These are phyloP conservation scores for Nerophis lumbriciformis DNA, from an alignment of 2,113 vertebrate species.

Conservation along the genomic window DNA sequence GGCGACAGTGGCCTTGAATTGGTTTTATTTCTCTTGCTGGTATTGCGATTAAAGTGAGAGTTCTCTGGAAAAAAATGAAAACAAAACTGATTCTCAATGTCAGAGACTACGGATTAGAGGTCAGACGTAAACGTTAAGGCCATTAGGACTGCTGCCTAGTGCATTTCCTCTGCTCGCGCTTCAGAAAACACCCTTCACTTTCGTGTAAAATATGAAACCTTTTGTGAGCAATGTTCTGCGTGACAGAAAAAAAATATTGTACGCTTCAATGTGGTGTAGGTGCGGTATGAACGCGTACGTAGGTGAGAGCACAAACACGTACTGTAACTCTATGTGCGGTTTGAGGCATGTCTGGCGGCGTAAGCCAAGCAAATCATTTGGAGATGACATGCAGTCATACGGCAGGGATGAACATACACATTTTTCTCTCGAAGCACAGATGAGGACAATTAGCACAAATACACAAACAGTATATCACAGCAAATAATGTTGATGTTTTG, in stretches of 20 bases:
- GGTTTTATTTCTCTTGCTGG: slow-evolving; percentile 6
- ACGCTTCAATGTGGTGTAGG: slow-evolving; percentile 10
- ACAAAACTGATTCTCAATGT: slow-evolving; percentile 20
- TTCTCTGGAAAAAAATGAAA: slow-evolving; percentile 4
- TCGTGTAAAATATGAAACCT: slow-evolving; percentile 28
- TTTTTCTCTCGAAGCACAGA: background rate
- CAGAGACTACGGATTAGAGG: slow-evolving; percentile 26
- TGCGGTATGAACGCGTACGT: slow-evolving; percentile 3
- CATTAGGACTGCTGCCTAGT: slow-evolving; percentile 7
- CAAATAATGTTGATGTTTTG: background rate
- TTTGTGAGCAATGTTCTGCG: slow-evolving; percentile 21
- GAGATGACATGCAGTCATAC: background rate
- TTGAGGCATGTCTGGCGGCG: slow-evolving; percentile 25
- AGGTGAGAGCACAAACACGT: slow-evolving; percentile 10
- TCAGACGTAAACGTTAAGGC: slow-evolving; percentile 18
- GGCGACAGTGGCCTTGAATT: slow-evolving; percentile 16
- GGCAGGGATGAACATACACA: background rate
- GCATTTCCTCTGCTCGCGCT: slow-evolving; percentile 13
- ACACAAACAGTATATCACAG: background rate
- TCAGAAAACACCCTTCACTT: slow-evolving; percentile 24
- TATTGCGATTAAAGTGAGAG: slow-evolving; percentile 12
- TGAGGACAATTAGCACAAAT: background rate
- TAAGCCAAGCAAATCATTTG: slow-evolving; percentile 12
- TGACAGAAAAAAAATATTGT: slow-evolving; percentile 7
- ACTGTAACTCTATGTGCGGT: slow-evolving; percentile 12